Evolutionary conservation across 2,797 vertebrate species (phyloP), one percentile per base, ranked within the genome.

Genomic region (Lerista edwardsae): DNA sequence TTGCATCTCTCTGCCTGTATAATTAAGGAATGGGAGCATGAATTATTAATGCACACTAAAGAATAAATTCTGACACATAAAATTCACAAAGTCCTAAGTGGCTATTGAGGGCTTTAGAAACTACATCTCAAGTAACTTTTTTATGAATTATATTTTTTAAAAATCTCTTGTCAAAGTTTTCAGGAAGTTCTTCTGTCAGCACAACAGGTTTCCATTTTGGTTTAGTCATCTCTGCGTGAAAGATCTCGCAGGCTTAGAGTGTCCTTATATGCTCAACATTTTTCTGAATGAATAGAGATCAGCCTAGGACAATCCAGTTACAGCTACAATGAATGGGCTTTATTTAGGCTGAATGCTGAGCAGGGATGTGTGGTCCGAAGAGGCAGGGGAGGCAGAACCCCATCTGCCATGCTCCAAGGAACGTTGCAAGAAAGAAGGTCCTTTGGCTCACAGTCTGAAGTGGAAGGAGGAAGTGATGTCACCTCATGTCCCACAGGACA

Each of bases 11-110:
- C 76, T 86, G 34, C 7, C 75, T 41, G 34, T 41, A 39, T 80
- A 87, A 90, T 87, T 86, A 76, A 87, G 82, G 10, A 87, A 77
- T 41, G 79, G 88, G 51, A 55, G 36, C 4, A 44, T 84, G 78
- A 59, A 14, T 79, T 76, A 79, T 62, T 84, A 91, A 83, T 78
- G 25, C 6, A 81, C 34, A 72, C 61, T 87, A 87, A 90, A 88
- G 23, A 87, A 78, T 84, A 79, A 3, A 0, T 1, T 84, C 19
- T 81, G 67, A 76, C 29, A 79, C 84, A 55, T 1, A 2, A 61
- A 17, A 85, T 84, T 85, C 88, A 19, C 21, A 87, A 87, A 91
- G 87, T 31, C 68, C 73, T 25, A 19, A 89, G 78, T 15, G 6
- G 21, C 81, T 79, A 79, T 0, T 9, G 31, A 85, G 21, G 81